phyloP scores from a whole-genome alignment of 1,140 invertebrate genomes.

The Saccostrea cuccullata region DNA sequence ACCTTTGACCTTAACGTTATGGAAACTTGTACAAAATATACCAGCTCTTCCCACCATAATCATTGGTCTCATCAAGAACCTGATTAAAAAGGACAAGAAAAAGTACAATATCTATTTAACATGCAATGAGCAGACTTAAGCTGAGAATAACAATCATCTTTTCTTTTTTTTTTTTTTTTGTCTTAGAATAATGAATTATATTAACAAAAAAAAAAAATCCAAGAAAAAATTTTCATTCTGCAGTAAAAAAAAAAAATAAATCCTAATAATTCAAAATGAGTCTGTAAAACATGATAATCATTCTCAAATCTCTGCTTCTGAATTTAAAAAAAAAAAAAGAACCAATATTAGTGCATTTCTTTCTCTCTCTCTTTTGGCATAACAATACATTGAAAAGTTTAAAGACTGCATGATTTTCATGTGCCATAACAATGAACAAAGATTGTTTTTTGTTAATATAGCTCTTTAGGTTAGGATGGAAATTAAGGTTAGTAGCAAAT shows the following conservation, averaged over 20 bases:
- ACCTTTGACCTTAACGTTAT: constrained; percentile 69
- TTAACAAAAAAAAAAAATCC: not conserved
- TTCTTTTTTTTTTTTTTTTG: not conserved
- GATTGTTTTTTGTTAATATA: not conserved
- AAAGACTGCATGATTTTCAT: constrained; percentile 33
- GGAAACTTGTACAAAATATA: constrained; percentile 67
- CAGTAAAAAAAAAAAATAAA: not conserved
- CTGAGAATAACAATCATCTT: constrained; percentile 13
- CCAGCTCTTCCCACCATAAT: constrained; percentile 60
- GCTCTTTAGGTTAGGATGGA: not conserved
- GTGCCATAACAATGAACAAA: not conserved
- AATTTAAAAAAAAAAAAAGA: constrained; percentile 37
- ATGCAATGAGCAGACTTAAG: not conserved
- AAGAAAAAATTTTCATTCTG: not conserved
- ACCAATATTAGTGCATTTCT: constrained; percentile 12
- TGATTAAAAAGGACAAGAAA: constrained; percentile 56
- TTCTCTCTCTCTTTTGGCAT: not conserved
- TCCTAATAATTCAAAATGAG: too few relatives aligned
- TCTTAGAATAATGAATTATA: not conserved
- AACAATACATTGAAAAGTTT: constrained; percentile 36
- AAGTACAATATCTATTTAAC: constrained; percentile 31
- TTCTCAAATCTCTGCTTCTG: not conserved
- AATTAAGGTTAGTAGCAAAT: not conserved
- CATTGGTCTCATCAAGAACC: constrained; percentile 58
- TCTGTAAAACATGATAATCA: not conserved